Conservation (phyloP, 1,140 invertebrate species). For the Drosophila parabipectinata region DNA sequence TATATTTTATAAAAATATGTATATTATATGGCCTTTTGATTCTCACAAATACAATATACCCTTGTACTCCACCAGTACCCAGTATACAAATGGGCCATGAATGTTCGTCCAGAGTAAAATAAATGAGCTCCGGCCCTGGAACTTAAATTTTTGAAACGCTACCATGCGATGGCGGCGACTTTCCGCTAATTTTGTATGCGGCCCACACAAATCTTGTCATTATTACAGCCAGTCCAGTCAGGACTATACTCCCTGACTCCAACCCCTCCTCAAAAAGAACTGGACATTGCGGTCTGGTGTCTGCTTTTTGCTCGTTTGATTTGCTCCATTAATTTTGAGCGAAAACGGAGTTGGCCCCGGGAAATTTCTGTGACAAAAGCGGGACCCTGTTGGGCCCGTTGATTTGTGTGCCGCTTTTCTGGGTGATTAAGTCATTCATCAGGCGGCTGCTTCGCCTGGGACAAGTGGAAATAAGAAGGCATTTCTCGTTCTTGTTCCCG, state of each 20-base stretch:
- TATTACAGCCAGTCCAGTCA: conserved; percentile 55
- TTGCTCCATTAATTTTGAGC: conserved; percentile 75
- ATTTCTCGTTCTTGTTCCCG: conserved; percentile 5
- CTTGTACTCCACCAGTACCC: too few relatives aligned
- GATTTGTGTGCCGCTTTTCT: conserved; percentile 77
- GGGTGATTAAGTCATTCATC: conserved; percentile 79
- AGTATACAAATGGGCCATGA: conserved; percentile 9
- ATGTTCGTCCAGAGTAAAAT: conserved; percentile 55
- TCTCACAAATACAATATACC: too few relatives aligned
- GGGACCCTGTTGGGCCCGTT: conserved; percentile 49
- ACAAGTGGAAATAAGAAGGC: conserved; percentile 11
- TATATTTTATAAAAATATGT: too few relatives aligned
- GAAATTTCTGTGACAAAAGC: conserved; percentile 62
- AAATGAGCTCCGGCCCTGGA: conserved; percentile 53
- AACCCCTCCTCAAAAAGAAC: conserved; percentile 9
- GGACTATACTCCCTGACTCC: conserved; percentile 7
- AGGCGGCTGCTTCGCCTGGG: conserved; percentile 24
- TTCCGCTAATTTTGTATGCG: conserved; percentile 70
- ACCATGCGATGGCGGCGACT: conserved; percentile 18
- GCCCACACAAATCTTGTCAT: conserved; percentile 75
- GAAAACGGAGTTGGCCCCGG: conserved; percentile 26
- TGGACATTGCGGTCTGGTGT: conserved; percentile 34
- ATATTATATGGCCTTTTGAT: too few relatives aligned
- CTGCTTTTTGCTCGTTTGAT: conserved; percentile 67
- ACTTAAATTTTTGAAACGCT: conserved; percentile 31